Base-by-base conservation (phyloP, 2,888 invertebrate species). In the Drosophila cognata region DNA sequence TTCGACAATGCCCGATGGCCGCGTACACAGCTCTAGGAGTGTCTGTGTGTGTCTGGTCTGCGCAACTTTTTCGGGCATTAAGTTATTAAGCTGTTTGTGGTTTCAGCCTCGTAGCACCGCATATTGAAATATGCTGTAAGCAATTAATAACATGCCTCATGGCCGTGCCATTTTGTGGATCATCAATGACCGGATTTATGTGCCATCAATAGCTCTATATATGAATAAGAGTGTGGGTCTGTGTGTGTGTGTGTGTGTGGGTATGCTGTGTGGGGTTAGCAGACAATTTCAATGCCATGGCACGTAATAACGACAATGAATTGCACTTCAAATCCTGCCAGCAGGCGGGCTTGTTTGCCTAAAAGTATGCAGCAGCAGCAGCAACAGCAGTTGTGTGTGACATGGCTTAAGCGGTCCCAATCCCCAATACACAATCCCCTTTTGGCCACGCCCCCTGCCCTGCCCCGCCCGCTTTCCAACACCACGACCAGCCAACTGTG, bases 281-380 rank as follows among this genome's bases (percentile, higher is more conserved):
- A 59, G 67, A 66, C 70, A 62, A 74, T 85, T 85, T 80, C 86
- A 85, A 80, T 85, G 85, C 87, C 90, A 89, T 73, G 86, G 90
- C 85, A 85, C 85, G 90, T 85, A 85, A 89, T 89, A 89, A 78
- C 62, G 78, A 70, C 81, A 88, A 86, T 88, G 85, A 88, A 81
- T 89, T 89, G 88, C 90, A 90, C 85, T 85, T 88, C 78, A 89
- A 88, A 76, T 59, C 66, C 68, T 41, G 55, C 41, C 51, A 71
- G 67, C 58, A 48, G 57, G 59, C 71, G 62, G 10, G 25, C 48
- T 59, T 63, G 38, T 51, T 48, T 46, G 79, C 74, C 88, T 82
- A 74, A 68, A 60, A 77, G 80, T 79, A 79, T 89, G 88, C 38
- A 38, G 38, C 18, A 35, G 35, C 35, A 35, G 3, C 38, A 11